A percentile compares a stretch with the other conserved stretches of the same genome.
Conservation (phyloP, 1,140 invertebrate species). For the Drosophila sp. region DNA sequence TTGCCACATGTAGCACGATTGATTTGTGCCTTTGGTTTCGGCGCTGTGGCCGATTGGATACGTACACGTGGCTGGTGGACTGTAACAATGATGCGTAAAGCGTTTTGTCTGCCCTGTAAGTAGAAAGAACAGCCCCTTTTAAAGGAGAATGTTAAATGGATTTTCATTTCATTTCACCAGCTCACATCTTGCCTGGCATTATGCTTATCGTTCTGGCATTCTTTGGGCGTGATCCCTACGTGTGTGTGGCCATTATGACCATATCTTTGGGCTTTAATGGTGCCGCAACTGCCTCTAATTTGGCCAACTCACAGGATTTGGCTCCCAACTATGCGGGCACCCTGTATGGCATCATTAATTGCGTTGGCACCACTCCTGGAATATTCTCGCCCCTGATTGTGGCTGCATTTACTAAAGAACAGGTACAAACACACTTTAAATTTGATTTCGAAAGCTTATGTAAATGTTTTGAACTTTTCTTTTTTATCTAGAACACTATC, state of each 20-base stretch:
- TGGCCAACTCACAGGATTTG: slow-evolving; percentile 90
- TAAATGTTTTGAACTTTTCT: neutral
- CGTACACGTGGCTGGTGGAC: slow-evolving; percentile 85
- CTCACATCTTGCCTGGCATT: slow-evolving; percentile 88
- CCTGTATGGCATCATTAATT: slow-evolving; percentile 90
- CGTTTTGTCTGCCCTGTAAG: slow-evolving; percentile 89
- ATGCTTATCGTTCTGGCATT: slow-evolving; percentile 87
- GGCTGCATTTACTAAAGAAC: slow-evolving; percentile 86
- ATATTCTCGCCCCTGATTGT: slow-evolving; percentile 89
- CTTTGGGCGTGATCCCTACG: slow-evolving; percentile 86
- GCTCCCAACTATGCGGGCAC: slow-evolving; percentile 90
- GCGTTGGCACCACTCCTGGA: slow-evolving; percentile 88
- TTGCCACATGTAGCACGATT: slow-evolving; percentile 88
- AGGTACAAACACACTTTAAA: slow-evolving; percentile 82
- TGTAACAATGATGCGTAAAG: slow-evolving; percentile 87
- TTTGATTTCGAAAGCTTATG: neutral
- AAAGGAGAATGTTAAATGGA: neutral
- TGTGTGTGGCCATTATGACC: slow-evolving; percentile 88
- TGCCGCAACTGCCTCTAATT: slow-evolving; percentile 91
- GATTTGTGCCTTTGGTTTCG: slow-evolving; percentile 87
- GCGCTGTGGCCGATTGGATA: slow-evolving; percentile 87
- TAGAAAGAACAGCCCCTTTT: slow-evolving; percentile 19
- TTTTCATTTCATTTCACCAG: slow-evolving; percentile 74
- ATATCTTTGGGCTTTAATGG: slow-evolving; percentile 92
- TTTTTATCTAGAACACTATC: slow-evolving; percentile 86